Evolutionary conservation across 2,888 invertebrate genomes (phyloP), one percentile per base, ranked within the genome.

Genomic region (Matsumyia berberina): DNA sequence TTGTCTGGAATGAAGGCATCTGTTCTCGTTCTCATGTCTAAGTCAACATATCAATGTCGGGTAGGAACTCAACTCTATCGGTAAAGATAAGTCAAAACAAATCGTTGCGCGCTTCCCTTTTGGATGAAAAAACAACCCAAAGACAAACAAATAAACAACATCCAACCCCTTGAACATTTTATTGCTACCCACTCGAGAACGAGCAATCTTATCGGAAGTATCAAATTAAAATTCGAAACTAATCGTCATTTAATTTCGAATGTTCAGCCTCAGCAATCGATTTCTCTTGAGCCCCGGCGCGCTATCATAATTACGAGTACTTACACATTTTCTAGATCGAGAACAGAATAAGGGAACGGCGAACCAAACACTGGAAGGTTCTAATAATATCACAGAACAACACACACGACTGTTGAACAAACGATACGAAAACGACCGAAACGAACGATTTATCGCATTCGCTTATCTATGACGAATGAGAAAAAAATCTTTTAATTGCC

Each of bases 401-500:
- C 72, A 46, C 58, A 69, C 72, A 46, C 58, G 35, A 67, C 62
- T 35, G 1, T 66, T 8, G 19, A 51, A 57, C 58, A 24, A 24
- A 24, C 24, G 24, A 1, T 3, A 24, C 24, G 24, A n/a, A n/a
- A 79, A 72, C 53, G 19, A 72, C 66, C 35, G 39, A n/a, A 55
- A 37, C 42, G 66, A 39, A 60, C 77, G 66, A 67, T 72, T 73
- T 79, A 83, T 83, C 83, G 73, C 79, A n/a, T 42, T 53, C 60
- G 62, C 67, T 83, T 83, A 83, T 83, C 83, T 69, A 51, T 81
- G 85, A 86, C 80, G 79, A 82, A 86, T 79, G 81, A 72, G 67
- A 77, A 79, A 86, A 76, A 86, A 81, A 76, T 67, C 78, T 69
- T 77, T 86, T 86, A 86, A 86, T 86, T 86, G 86, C 82, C 44